These are phyloP conservation scores for Synergus gifuensis DNA, from an alignment of 2,888 invertebrate genomes.

Conservation along the genomic window DNA sequence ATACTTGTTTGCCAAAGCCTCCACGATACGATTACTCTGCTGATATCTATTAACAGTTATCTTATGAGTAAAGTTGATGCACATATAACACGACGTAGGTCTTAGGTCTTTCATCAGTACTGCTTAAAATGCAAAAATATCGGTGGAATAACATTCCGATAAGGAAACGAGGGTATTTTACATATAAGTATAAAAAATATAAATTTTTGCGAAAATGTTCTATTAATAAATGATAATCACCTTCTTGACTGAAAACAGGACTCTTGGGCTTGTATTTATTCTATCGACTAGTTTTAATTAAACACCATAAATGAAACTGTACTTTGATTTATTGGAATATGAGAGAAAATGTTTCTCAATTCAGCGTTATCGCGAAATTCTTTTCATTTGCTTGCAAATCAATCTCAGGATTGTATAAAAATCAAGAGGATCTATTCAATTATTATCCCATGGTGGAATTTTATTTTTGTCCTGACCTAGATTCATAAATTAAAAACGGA, in stretches of 20 bases:
- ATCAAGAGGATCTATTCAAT: background rate
- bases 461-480: background rate
- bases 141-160: background rate
- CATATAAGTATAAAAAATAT: background rate
- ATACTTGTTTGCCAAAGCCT: background rate
- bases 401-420: background rate
- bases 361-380: background rate
- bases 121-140: background rate
- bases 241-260: background rate
- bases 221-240: background rate
- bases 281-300: background rate
- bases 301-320: background rate
- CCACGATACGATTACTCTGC: background rate
- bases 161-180: background rate
- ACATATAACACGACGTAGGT: conserved; percentile 1
- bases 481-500: background rate
- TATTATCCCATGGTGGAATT: background rate
- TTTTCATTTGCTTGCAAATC: background rate
- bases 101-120: background rate
- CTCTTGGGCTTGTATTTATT: background rate
- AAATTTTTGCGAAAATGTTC: background rate
- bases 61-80: conserved; percentile 17
- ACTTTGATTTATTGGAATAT: background rate
- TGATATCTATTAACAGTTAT: conserved; percentile 18
- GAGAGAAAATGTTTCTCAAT: background rate